These are phyloP conservation scores for Agelastica alni DNA, from an alignment of 2,888 invertebrate species.

Conservation along the genomic window DNA sequence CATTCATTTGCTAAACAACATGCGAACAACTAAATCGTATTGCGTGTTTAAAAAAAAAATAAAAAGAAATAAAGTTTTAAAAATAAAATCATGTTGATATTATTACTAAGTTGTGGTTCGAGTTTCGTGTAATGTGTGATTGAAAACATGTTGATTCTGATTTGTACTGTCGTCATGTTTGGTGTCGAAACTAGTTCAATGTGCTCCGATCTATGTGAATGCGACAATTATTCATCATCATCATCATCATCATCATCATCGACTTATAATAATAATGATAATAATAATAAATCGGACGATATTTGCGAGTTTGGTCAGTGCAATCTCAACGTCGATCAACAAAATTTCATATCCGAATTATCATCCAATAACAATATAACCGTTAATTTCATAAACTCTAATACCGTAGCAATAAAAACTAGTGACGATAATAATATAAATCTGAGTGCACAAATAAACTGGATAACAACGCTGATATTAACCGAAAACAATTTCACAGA, in stretches of 20 bases:
- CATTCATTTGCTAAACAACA: no score
- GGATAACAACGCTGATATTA: conserved; percentile 36
- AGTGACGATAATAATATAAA: conserved; percentile 33
- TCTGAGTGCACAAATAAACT: conserved; percentile 32
- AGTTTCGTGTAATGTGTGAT: conserved; percentile 33
- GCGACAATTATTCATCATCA: no score
- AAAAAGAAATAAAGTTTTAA: not conserved
- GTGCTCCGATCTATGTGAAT: conserved; percentile 50
- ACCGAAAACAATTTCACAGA: conserved; percentile 38
- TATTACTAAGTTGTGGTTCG: not conserved
- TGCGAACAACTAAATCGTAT: conserved; percentile 17
- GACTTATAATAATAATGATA: no score
- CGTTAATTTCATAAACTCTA: not conserved
- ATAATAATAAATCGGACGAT: no score
- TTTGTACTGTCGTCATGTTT: conserved; percentile 47
- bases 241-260: no score
- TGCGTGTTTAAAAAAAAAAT: conserved; percentile 5
- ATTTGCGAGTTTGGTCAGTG: no score
- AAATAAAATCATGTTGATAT: no score
- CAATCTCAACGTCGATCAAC: no score
- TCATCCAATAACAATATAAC: no score
- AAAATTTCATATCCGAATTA: no score
- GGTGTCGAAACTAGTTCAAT: conserved; percentile 41
- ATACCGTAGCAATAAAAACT: conserved; percentile 24
- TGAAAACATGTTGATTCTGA: conserved; percentile 48